These are phyloP conservation scores for Acanthoscelides obtectus DNA, from an alignment of 2,888 invertebrate genomes.

Conservation along the genomic window DNA sequence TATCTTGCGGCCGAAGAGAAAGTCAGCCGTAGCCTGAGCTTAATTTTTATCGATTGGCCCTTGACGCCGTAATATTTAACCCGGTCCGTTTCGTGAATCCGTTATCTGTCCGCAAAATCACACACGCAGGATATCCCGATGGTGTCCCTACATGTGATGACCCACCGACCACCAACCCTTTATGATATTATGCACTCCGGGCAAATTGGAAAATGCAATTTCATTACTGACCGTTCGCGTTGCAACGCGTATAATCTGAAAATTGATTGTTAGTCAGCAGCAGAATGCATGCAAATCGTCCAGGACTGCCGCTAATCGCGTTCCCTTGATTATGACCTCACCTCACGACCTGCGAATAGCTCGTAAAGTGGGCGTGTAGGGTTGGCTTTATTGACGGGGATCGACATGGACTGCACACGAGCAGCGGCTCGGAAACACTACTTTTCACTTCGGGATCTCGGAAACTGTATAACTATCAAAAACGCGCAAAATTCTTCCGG, in stretches of 20 bases:
- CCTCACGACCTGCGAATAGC: not conserved
- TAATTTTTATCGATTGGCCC: too few relatives aligned
- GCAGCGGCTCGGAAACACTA: too few relatives aligned
- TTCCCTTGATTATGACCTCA: not conserved
- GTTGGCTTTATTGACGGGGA: too few relatives aligned
- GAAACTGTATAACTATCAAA: too few relatives aligned
- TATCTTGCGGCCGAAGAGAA: too few relatives aligned
- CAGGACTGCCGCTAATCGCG: not conserved
- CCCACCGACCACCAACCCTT: not conserved
- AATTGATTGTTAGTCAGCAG: not conserved
- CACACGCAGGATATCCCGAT: not conserved
- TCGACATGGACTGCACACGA: too few relatives aligned
- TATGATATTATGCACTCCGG: not conserved
- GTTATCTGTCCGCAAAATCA: not conserved
- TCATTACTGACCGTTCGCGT: not conserved
- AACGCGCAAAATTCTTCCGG: too few relatives aligned
- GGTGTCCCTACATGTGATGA: not conserved
- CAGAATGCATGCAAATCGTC: not conserved
- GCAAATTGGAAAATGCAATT: not conserved
- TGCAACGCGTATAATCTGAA: not conserved
- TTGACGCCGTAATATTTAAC: not conserved
- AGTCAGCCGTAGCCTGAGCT: too few relatives aligned
- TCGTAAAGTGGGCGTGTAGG: not conserved
- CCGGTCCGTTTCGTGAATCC: not conserved
- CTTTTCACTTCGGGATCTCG: too few relatives aligned